A percentile compares a stretch with the other conserved stretches of the same genome.
Evolutionary conservation across 2,113 vertebrate genomes (phyloP).

Genomic region (Podiceps cristatus): DNA sequence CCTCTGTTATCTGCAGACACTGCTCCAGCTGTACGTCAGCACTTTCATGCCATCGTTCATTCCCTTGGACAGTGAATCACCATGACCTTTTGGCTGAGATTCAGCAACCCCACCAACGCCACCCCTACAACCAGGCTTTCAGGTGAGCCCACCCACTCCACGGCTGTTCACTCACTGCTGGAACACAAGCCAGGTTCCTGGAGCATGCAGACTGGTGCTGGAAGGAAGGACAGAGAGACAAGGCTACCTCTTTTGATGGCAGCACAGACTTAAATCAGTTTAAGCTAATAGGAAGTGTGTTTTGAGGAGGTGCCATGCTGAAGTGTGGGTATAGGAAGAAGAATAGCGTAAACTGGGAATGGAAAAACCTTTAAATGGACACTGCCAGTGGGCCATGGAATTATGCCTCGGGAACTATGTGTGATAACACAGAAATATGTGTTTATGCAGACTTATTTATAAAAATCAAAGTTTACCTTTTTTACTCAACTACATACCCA

Average conservation of each 20-base stretch:
- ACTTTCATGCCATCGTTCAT: not conserved
- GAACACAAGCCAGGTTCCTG: accelerated
- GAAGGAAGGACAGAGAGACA: not conserved
- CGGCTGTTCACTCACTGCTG: not conserved
- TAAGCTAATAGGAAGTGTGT: not conserved
- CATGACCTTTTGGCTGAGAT: no score
- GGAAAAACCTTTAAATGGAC: not conserved
- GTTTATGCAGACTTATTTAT: not conserved
- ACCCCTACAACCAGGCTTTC: not conserved
- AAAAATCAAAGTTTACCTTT: not conserved
- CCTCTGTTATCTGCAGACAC: not conserved
- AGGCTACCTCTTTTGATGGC: not conserved
- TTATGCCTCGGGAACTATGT: not conserved
- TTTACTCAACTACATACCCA: not conserved
- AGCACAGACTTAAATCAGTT: not conserved
- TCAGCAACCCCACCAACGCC: not conserved
- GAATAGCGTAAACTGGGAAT: accelerated
- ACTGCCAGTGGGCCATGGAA: not conserved
- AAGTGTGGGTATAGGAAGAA: not conserved
- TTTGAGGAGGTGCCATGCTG: not conserved
- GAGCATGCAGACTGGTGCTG: accelerated
- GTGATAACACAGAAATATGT: not conserved
- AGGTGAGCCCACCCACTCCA: not conserved
- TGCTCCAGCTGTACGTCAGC: not conserved
- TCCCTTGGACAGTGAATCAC: not conserved